Conservation (phyloP, 2,113 vertebrate genomes). For the Ceyx cyanopectus region DNA sequence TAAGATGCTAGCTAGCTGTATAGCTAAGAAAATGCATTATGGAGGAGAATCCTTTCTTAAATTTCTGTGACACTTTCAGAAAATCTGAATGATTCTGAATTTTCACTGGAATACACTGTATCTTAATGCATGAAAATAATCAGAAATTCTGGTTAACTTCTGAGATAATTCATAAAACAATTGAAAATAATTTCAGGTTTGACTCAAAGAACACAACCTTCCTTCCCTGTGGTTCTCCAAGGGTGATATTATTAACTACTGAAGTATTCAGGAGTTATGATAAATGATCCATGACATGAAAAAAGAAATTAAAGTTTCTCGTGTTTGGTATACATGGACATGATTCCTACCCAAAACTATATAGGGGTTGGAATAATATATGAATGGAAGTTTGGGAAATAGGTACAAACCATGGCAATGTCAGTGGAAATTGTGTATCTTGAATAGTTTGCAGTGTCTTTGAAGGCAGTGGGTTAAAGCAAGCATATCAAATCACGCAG, state of each 20-base stretch:
- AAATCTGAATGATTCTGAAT: not conserved
- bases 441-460: not conserved
- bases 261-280: not conserved
- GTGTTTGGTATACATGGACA: not conserved
- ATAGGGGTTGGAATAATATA: not conserved
- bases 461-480: not conserved
- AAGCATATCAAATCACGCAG: not conserved
- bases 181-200: not conserved
- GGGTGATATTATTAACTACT: not conserved
- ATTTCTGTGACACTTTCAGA: not conserved
- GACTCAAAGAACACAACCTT: not conserved
- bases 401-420: not conserved
- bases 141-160: not conserved
- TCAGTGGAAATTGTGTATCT: not conserved
- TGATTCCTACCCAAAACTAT: not conserved
- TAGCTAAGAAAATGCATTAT: not conserved
- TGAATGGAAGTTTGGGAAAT: not conserved
- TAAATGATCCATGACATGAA: not conserved
- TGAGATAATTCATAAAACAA: not conserved
- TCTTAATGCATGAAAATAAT: not conserved
- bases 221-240: not conserved
- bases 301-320: not conserved
- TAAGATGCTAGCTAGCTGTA: not conserved
- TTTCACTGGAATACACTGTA: not conserved
- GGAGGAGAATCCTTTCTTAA: not conserved